Evolutionary conservation across 2,113 vertebrate genomes (phyloP).

Genomic region (Phylloscopus whistleri): DNA sequence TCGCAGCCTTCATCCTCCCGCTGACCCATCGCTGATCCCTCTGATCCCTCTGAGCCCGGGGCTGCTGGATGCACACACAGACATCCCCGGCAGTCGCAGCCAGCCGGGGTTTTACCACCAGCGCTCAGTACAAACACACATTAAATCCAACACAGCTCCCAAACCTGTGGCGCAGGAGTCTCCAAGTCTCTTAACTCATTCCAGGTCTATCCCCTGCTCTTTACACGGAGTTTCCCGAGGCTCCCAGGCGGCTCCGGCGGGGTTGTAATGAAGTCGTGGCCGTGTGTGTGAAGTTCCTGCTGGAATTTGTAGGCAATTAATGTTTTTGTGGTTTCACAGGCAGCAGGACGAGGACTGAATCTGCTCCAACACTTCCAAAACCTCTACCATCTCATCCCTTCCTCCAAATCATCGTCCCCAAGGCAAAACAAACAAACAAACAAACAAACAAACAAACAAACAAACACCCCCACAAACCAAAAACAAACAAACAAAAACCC

Average conservation of each 20-base stretch:
- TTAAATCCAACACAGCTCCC: background rate
- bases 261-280: background rate
- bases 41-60: background rate
- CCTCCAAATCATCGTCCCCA: background rate
- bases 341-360: background rate
- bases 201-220: background rate
- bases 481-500: no score
- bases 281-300: background rate
- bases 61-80: background rate
- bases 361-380: background rate
- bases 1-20: background rate
- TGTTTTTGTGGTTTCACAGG: background rate
- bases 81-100: accelerated
- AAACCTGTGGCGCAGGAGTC: background rate
- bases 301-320: background rate
- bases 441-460: no score
- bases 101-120: background rate
- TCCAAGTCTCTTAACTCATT: background rate
- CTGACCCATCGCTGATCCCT: background rate
- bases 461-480: no score
- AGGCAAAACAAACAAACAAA: background rate
- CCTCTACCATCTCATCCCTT: background rate
- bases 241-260: background rate
- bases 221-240: background rate
- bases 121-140: background rate